Base-by-base conservation (phyloP, 2,888 invertebrate genomes). In the Lasiommata megera region DNA sequence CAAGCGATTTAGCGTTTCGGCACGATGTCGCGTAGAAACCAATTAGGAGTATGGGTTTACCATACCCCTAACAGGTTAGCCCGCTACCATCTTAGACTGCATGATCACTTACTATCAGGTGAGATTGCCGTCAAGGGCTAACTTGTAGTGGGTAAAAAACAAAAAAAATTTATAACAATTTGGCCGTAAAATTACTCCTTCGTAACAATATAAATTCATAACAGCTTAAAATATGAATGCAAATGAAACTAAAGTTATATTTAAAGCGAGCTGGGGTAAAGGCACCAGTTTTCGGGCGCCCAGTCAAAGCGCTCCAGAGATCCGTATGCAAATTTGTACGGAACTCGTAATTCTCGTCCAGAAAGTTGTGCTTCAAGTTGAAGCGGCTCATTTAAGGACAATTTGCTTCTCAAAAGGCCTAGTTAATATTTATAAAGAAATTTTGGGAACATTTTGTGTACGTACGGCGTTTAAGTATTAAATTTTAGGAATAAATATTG, bases 401-500 rank as follows among this genome's bases (percentile, higher is more conserved):
- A 62, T 62, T 62, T 62, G 57, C 60, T 60, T 55, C 57, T 31
- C 44, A 60, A 62, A 58, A 54, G 55, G 57, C 57, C 57, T 36
- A 48, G 48, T 60, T 52, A 62, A 60, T 62, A 62, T 62, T 62
- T 60, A 60, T 62, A 52, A 57, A 62, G 60, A 62, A 41, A 60
- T 59, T 61, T 44, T 6, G 46, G 18, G 18, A 53, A 53, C 53
- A 44, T 53, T 53, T 44, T 23, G 51, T 40, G 18, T 51, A 18
- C 36, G n/a, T 47, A 36, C 34, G 34, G 3, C 44, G 44, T 29
- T 29, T 2, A 5, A 46, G 46, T n/a, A 17, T 31, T 29, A 3
- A 14, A 46, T 31, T 46, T 46, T 16, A 9, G 6, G 31, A 9
- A 8, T 16, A 6, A 46, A 31, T 46, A 31, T 46, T 46, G 46